phyloP scores from a whole-genome alignment of 1,140 invertebrate species.

The Eulimnadia texana region DNA sequence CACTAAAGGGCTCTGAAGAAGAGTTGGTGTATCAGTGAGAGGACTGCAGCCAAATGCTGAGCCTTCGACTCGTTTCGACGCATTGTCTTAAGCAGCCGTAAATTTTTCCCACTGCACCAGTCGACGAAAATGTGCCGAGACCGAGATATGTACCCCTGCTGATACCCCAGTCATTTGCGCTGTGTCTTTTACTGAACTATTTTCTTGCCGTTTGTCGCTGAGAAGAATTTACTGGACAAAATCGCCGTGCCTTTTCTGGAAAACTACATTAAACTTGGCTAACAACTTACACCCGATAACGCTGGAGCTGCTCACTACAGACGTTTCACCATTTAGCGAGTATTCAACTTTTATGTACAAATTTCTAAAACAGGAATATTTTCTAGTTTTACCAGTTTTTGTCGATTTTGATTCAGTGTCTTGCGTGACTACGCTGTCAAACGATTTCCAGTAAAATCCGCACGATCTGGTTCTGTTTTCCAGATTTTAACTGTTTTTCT shows the following conservation, averaged over 20 bases:
- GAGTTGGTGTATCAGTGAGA: background rate
- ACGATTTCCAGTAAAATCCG: no score
- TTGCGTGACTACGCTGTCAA: no score
- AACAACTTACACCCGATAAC: no score
- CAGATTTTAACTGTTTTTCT: no score
- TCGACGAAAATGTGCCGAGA: conserved; percentile 6
- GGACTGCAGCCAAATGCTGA: conserved; percentile 4
- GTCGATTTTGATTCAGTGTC: background rate
- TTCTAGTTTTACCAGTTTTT: no score
- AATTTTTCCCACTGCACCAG: background rate
- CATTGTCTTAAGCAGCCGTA: conserved; percentile 10
- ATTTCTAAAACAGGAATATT: no score
- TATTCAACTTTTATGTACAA: background rate
- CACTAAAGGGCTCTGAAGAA: background rate
- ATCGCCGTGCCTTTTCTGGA: background rate
- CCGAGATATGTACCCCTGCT: conserved; percentile 7
- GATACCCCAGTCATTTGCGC: background rate
- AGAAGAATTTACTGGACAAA: no score
- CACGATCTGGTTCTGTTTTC: no score
- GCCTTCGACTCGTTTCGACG: conserved; percentile 5
- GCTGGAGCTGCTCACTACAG: background rate
- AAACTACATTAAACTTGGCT: background rate
- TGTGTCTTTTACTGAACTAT: background rate
- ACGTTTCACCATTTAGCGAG: background rate
- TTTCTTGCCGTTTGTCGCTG: no score